Conservation (phyloP, 2,113 vertebrate genomes). For the Hyaena hyaena region DNA sequence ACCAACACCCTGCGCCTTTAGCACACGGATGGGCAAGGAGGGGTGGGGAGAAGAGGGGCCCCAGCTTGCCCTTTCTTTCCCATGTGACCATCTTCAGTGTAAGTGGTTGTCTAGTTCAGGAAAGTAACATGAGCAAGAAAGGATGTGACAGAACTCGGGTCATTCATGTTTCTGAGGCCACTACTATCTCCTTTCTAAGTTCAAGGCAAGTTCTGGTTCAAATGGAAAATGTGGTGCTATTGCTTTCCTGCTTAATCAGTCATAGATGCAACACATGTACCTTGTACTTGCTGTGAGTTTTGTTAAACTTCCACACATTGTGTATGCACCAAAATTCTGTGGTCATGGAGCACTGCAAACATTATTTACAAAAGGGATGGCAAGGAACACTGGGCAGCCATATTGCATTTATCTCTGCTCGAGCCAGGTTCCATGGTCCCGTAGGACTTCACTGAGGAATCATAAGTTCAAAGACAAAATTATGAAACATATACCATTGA, state of each 20-base stretch:
- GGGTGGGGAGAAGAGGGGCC: background rate
- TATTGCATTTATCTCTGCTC: background rate
- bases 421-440: no score
- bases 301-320: background rate
- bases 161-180: background rate
- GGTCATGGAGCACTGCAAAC: background rate
- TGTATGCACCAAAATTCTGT: background rate
- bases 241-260: background rate
- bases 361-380: background rate
- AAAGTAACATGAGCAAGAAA: background rate
- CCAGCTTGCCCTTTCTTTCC: background rate
- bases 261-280: background rate
- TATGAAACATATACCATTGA: background rate
- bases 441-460: background rate
- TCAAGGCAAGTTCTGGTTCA: background rate
- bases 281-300: background rate
- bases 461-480: background rate
- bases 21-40: background rate
- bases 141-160: no score
- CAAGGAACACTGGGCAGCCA: no score
- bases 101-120: background rate
- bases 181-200: background rate
- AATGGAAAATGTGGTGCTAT: background rate
- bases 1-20: fast-evolving
- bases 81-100: no score